Conservation (phyloP, 1,140 invertebrate genomes). For the Drosophila takahashii region DNA sequence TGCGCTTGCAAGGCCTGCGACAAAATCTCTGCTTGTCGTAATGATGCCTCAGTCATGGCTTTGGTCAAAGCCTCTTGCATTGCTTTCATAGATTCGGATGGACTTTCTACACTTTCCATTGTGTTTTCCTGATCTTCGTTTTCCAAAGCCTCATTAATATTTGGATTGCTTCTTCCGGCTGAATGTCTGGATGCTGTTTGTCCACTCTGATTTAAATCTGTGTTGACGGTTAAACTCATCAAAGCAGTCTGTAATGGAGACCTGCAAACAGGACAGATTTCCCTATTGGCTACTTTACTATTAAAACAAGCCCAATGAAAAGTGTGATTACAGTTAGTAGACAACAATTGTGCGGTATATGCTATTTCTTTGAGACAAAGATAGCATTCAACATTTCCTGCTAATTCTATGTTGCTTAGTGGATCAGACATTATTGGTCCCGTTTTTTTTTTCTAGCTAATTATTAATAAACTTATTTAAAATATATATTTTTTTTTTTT, state of each 20-base stretch:
- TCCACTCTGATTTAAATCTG: neutral
- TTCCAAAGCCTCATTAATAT: slow-evolving; percentile 1
- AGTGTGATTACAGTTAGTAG: neutral
- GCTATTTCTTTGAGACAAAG: slow-evolving; percentile 4
- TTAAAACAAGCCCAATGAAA: slow-evolving; percentile 8
- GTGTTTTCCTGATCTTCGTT: slow-evolving; percentile 1
- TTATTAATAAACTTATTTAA: too few species aligned
- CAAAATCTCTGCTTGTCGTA: slow-evolving; percentile 4
- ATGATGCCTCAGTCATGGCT: neutral
- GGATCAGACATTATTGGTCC: too few species aligned
- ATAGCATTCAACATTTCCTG: too few species aligned
- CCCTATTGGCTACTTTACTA: neutral
- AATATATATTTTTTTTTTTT: too few species aligned
- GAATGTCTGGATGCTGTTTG: neutral
- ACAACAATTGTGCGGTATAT: neutral
- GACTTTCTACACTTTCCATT: neutral
- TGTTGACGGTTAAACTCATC: neutral
- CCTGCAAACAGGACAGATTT: neutral
- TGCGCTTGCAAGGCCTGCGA: neutral
- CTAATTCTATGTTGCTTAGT: too few species aligned
- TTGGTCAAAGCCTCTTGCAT: neutral
- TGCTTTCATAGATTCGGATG: neutral
- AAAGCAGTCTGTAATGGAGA: neutral
- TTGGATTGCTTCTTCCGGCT: neutral
- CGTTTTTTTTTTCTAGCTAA: too few species aligned